Conservation (phyloP, 2,113 vertebrate species). For the Upupa epops region DNA sequence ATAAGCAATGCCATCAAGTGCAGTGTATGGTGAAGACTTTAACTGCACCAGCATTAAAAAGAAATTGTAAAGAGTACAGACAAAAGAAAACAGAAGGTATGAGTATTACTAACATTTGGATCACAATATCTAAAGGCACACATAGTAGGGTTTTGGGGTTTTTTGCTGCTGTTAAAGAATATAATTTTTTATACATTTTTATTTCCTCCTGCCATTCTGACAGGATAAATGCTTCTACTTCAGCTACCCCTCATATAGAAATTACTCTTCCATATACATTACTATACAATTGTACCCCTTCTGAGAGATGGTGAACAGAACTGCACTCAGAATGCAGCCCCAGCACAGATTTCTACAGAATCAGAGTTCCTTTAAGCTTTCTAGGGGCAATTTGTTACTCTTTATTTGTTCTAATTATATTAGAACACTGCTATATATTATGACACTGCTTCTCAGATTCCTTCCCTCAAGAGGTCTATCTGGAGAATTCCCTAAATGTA, state of each 20-base stretch:
- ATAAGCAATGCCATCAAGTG: background rate
- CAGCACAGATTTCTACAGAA: background rate
- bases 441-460: background rate
- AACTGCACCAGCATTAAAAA: background rate
- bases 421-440: background rate
- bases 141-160: background rate
- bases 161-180: background rate
- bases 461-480: background rate
- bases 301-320: background rate
- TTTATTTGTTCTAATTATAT: background rate
- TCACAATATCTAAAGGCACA: background rate
- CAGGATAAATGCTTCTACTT: background rate
- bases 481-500: background rate
- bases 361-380: no score
- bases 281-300: background rate
- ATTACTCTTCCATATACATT: background rate
- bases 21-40: background rate
- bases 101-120: background rate
- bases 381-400: no score
- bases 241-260: background rate
- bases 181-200: background rate
- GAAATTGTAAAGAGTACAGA: background rate
- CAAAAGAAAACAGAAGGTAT: background rate
- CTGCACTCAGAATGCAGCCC: fast-evolving
- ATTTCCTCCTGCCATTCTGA: background rate